Evolutionary conservation across 2,113 vertebrate genomes (phyloP).

Genomic region (Australoheros scitulus): DNA sequence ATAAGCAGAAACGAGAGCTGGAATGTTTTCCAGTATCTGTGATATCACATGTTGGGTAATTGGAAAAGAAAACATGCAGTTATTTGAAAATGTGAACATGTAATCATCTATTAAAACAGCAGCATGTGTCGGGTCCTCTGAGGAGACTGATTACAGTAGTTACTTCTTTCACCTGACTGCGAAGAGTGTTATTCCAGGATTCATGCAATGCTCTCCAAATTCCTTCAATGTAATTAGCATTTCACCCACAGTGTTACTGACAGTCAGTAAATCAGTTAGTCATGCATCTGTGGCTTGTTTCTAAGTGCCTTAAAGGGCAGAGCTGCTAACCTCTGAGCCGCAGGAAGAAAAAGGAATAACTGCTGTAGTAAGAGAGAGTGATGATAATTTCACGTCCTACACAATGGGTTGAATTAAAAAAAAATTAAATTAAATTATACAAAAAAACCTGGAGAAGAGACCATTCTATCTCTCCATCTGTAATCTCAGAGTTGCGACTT

Average conservation of each 20-base stretch:
- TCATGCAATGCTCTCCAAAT: background rate
- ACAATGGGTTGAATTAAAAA: background rate
- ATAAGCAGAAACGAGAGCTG: slow-evolving; percentile 39
- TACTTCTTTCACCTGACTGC: background rate
- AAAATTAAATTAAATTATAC: slow-evolving; percentile 22
- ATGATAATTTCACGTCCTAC: background rate
- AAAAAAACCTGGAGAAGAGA: slow-evolving; percentile 8
- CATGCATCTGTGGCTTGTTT: slow-evolving; percentile 1
- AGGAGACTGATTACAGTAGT: background rate
- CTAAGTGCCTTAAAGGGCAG: background rate
- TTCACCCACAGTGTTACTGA: background rate
- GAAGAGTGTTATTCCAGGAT: background rate
- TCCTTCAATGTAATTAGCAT: background rate
- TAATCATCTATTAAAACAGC: slow-evolving; percentile 36
- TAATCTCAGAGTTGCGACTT: slow-evolving; percentile 10
- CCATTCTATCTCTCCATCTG: background rate
- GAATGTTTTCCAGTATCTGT: slow-evolving; percentile 34
- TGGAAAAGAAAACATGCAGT: slow-evolving; percentile 37
- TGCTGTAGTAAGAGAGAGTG: slow-evolving; percentile 3
- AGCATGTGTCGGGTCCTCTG: background rate
- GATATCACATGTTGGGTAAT: slow-evolving; percentile 35
- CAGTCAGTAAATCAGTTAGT: background rate
- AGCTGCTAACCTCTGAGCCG: background rate
- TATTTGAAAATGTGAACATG: slow-evolving; percentile 15
- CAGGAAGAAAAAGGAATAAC: background rate